Conservation (phyloP, 2,888 invertebrate species). For the Volucella bombylans region DNA sequence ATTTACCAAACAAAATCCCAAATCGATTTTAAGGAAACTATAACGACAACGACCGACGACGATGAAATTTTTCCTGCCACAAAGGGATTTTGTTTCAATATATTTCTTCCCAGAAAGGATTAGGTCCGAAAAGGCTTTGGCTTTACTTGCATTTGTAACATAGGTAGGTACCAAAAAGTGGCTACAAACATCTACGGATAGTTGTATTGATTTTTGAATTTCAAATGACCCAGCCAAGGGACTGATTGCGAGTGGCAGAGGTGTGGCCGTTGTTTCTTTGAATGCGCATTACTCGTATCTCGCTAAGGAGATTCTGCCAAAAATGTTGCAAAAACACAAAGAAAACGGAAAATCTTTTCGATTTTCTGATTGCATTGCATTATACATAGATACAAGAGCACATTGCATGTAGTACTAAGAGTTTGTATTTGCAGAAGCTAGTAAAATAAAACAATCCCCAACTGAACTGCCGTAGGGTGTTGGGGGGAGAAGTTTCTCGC, state of each 20-base stretch:
- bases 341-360: too few species aligned
- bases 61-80: background rate
- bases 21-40: conserved; percentile 20
- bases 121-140: background rate
- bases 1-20: conserved; percentile 23
- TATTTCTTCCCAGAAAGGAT: background rate
- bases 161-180: background rate
- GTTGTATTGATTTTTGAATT: conserved; percentile 16
- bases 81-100: background rate
- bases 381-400: too few species aligned
- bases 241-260: background rate
- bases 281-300: background rate
- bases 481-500: too few species aligned
- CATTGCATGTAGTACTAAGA: too few species aligned
- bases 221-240: background rate
- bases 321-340: background rate
- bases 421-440: too few species aligned
- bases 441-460: too few species aligned
- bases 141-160: background rate
- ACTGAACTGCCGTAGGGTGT: too few species aligned
- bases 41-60: background rate
- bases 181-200: background rate
- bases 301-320: conserved; percentile 12
- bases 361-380: too few species aligned
- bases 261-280: background rate